A percentile compares a stretch with the other conserved stretches of the same genome.
Conservation (phyloP, 2,113 vertebrate species). For the Balaeniceps rex region DNA sequence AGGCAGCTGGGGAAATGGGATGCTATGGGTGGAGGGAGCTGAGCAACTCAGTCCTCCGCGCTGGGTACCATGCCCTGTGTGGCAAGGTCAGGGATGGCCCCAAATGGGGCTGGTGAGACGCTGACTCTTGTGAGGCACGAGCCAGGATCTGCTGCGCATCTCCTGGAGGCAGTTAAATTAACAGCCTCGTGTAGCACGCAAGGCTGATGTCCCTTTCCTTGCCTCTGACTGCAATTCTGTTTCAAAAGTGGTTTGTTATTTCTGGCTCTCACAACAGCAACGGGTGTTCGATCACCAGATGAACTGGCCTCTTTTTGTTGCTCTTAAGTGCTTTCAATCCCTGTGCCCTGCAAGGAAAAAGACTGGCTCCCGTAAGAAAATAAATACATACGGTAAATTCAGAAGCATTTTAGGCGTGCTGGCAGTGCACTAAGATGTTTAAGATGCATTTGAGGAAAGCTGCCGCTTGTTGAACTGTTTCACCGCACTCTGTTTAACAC, state of each 20-base stretch:
- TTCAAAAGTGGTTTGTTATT: background rate
- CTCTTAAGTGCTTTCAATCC: background rate
- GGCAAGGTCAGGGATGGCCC: background rate
- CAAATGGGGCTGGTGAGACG: background rate
- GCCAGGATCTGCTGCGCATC: background rate
- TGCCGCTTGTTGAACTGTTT: background rate
- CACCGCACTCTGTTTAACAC: background rate
- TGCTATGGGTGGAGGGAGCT: background rate
- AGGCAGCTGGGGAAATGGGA: background rate
- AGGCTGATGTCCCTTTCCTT: background rate
- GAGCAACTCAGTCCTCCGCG: background rate
- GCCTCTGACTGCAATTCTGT: background rate
- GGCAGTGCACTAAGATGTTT: background rate
- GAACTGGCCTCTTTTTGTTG: background rate
- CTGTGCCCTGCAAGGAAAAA: background rate
- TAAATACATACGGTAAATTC: background rate
- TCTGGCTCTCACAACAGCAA: background rate
- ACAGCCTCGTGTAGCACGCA: accelerated
- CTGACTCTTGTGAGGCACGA: background rate
- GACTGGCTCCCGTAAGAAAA: background rate
- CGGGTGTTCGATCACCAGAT: background rate
- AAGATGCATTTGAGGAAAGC: background rate
- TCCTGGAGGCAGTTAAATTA: background rate
- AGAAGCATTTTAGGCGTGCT: background rate
- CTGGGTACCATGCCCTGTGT: background rate